Conservation (phyloP, 2,797 vertebrate genomes). For the Adelosebastes latens region DNA sequence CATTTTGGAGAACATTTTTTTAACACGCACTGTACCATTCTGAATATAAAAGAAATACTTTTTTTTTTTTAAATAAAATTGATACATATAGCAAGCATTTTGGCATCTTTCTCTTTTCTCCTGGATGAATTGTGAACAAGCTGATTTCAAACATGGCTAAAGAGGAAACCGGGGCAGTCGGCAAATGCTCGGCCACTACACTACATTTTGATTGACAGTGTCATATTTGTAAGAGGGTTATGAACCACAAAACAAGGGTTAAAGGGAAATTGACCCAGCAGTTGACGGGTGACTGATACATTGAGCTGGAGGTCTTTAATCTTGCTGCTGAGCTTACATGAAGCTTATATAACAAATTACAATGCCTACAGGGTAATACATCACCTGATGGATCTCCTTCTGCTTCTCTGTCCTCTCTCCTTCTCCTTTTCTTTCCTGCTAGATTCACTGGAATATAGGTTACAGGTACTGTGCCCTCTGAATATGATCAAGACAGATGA, state of each 20-base stretch:
- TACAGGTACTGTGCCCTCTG: constrained; percentile 63
- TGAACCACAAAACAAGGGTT: constrained; percentile 90
- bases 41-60: not conserved
- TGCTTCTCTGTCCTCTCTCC: constrained; percentile 62
- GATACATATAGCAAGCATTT: not conserved
- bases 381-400: constrained; percentile 80
- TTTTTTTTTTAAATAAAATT: not conserved
- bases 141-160: constrained; percentile 20
- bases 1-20: not conserved
- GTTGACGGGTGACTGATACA: constrained; percentile 88
- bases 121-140: constrained; percentile 13
- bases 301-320: constrained; percentile 86
- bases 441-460: constrained; percentile 64
- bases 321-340: constrained; percentile 86
- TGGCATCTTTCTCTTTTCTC: not conserved
- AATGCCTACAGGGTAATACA: constrained; percentile 84
- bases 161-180: constrained; percentile 17
- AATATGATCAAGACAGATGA: constrained; percentile 71
- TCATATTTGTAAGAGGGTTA: constrained; percentile 85
- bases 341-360: constrained; percentile 89
- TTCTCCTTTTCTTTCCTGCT: constrained; percentile 57
- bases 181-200: constrained; percentile 52
- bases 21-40: not conserved
- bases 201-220: constrained; percentile 82
- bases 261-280: constrained; percentile 89